Evolutionary conservation across 2,797 vertebrate species (phyloP).

Genomic region (Artibeus lituratus): DNA sequence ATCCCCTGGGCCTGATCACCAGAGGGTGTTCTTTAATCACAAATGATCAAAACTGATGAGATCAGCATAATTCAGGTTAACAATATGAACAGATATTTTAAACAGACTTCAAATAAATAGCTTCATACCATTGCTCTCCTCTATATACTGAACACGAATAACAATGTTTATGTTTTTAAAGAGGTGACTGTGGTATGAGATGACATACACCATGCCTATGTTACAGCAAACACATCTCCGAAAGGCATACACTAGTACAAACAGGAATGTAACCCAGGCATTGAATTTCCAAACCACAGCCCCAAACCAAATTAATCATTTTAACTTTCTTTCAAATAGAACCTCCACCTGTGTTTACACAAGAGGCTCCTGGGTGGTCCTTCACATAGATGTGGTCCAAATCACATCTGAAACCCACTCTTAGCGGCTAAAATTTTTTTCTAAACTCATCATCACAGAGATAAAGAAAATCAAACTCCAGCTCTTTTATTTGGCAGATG

Average conservation of each 20-base stretch:
- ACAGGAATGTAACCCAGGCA: neutral
- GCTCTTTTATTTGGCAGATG: neutral
- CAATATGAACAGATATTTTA: neutral
- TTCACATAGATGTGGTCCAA: too few relatives aligned
- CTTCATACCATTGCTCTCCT: neutral
- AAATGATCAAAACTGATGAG: neutral
- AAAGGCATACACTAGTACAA: neutral
- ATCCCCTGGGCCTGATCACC: neutral
- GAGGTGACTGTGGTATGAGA: neutral
- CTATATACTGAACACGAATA: neutral
- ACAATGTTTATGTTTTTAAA: neutral
- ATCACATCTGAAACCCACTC: neutral
- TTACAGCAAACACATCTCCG: neutral
- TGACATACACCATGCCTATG: neutral
- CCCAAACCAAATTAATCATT: slow-evolving; percentile 23
- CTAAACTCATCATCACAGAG: neutral
- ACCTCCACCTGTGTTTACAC: slow-evolving; percentile 17
- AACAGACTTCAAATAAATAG: neutral
- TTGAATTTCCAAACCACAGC: neutral
- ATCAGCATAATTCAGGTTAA: neutral
- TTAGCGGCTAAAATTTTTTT: neutral
- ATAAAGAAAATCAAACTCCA: neutral
- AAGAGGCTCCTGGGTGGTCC: neutral
- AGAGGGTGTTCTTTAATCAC: neutral
- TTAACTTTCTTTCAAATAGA: slow-evolving; percentile 47